A percentile compares a stretch with the other conserved stretches of the same genome.
Conservation (phyloP, 1,140 invertebrate species). For the Penaeus indicus region DNA sequence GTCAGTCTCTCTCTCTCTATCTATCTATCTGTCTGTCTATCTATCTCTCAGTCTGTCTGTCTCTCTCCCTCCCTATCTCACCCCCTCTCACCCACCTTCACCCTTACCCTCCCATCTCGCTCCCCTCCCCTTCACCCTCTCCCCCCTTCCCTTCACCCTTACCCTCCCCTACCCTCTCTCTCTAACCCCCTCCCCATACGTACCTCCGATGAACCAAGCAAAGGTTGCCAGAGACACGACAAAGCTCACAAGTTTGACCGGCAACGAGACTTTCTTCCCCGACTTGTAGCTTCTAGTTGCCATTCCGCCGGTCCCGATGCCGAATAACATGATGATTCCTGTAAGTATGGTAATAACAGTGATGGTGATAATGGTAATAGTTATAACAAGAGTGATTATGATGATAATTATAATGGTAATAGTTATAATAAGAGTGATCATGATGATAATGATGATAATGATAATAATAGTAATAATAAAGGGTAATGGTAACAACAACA, state of each 20-base stretch:
- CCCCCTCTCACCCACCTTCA: too few species aligned
- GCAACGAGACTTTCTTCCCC: neutral
- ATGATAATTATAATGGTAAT: neutral
- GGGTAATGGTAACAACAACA: too few species aligned
- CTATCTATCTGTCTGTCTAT: rapidly evolving
- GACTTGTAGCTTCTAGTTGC: neutral
- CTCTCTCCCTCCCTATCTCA: too few species aligned
- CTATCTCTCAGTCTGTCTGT: too few species aligned
- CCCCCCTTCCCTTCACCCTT: too few species aligned
- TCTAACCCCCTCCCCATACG: too few species aligned
- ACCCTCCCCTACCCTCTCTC: too few species aligned
- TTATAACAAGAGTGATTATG: neutral
- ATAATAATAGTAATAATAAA: too few species aligned
- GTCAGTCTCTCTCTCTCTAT: too few species aligned
- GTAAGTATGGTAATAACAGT: neutral
- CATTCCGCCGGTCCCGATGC: constrained; percentile 35
- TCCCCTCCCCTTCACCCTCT: too few species aligned
- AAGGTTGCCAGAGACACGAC: neutral
- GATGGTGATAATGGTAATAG: neutral
- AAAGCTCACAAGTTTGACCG: constrained; percentile 24
- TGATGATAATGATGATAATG: too few species aligned
- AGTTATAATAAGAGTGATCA: neutral
- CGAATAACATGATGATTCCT: constrained; percentile 37
- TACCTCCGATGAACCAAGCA: constrained; percentile 33
- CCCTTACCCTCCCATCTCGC: too few species aligned